Base-by-base conservation (phyloP, 2,888 invertebrate species). In the Eutolmus rufibarbis region DNA sequence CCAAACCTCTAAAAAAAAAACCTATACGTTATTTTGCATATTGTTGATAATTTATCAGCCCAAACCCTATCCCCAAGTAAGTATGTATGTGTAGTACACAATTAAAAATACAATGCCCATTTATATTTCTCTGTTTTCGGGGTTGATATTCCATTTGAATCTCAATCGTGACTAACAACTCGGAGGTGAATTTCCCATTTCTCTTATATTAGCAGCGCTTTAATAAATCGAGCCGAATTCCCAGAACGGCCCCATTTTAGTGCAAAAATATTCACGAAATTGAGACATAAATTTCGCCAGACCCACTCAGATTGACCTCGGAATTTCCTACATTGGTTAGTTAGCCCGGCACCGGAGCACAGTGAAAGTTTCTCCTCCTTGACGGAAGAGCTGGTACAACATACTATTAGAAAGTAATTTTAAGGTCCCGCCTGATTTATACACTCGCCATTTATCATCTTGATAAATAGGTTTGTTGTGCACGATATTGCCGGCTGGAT, bases 391-490 rank as follows among this genome's bases (percentile, higher is more conserved):
- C 46, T 74, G 84, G 43, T 74, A 85, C 85, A 85, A 87, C 87
- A 56, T 79, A 87, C 79, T 79, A 78, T 87, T 87, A 87, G 87
- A 87, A 87, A 87, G 87, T 79, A 87, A 87, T 87, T 87, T 87
- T 87, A 87, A 79, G 57, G 79, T 87, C 87, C 79, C 79, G 81
- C 40, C 74, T 87, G 87, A 87, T 87, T 87, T 87, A 87, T 87
- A 66, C 66, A 66, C 78, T 81, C 31, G 87, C 81, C 87, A 87
- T 87, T 79, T 87, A 87, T 87, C 87, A 87, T 87, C 79, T 87
- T 87, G 87, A 87, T 87, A 87, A 87, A 87, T 87, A 87, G 87
- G 87, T 87, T 87, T 86, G 87, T 87, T 87, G 81, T 87, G 87
- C 79, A 85, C 85, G 74, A 74, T 85, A 74, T 74, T 74, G 74